phyloP scores from a whole-genome alignment of 2,888 invertebrate genomes.

The Iselma pallidipennis region DNA sequence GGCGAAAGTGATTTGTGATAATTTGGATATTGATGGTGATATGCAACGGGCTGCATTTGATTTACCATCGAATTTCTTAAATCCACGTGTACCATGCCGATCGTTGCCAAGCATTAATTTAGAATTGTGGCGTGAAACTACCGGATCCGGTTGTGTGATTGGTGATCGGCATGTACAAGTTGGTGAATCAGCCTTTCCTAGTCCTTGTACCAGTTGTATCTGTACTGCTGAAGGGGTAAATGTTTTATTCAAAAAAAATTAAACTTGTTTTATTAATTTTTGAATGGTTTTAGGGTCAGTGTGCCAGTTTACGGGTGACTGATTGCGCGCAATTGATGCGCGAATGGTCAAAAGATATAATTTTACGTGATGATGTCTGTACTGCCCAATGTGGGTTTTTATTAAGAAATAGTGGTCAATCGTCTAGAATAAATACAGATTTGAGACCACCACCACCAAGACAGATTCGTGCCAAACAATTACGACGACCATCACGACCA shows the following conservation, averaged over 20 bases:
- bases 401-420: slow-evolving; percentile 53
- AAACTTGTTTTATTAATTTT: slow-evolving; percentile 5
- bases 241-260: slow-evolving; percentile 30
- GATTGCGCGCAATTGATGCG: slow-evolving; percentile 82
- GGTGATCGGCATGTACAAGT: slow-evolving; percentile 77
- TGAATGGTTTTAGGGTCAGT: slow-evolving; percentile 71
- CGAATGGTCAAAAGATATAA: slow-evolving; percentile 82
- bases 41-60: slow-evolving; percentile 92
- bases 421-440: slow-evolving; percentile 39
- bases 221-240: slow-evolving; percentile 85
- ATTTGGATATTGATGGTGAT: slow-evolving; percentile 81
- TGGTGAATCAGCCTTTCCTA: slow-evolving; percentile 83
- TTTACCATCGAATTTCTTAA: slow-evolving; percentile 87
- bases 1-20: slow-evolving; percentile 86
- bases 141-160: slow-evolving; percentile 73
- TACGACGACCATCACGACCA: slow-evolving; percentile 35
- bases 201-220: slow-evolving; percentile 89
- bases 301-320: slow-evolving; percentile 84
- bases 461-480: slow-evolving; percentile 34
- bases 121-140: slow-evolving; percentile 81
- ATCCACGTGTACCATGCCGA: slow-evolving; percentile 83
- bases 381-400: slow-evolving; percentile 86
- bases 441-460: slow-evolving; percentile 49
- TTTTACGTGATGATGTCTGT: slow-evolving; percentile 85
- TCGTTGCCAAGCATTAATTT: slow-evolving; percentile 81